Evolutionary conservation across 2,888 invertebrate species (phyloP), one percentile per base, ranked within the genome.

Genomic region (Pycnomerus fuliginosus): DNA sequence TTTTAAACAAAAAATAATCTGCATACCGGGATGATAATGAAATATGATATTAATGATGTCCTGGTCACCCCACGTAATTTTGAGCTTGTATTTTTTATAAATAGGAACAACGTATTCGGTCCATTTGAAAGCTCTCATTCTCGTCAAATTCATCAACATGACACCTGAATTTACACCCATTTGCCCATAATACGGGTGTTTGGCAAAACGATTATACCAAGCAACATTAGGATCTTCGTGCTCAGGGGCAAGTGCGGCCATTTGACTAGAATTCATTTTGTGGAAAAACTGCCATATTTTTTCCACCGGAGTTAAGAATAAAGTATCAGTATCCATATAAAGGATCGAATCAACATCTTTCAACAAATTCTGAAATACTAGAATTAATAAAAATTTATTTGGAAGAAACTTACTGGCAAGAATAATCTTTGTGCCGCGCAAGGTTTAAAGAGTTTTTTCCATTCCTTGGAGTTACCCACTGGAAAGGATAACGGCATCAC

Each of bases 31-130:
- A 75, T 88, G 84, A 69, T 83, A 86, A 70, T 89, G 87, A 66
- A 93, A 91, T 66, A 90, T 86, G 63, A 93, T 90, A 67, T 93
- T 94, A 59, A 93, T 88, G 58, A 93, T 84, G 75, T 96, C 96
- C 75, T 97, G 96, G 73, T 97, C 97, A n/a, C 96, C 96, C 92
- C 93, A 97, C 0, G 92, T 92, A 48, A 96, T 90, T 61, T 88
- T 83, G 8, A 86, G 69, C 65, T 85, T 87, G 74, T 90, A 96
- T 67, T 89, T 84, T 53, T 86, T 80, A 73, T 90, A 88, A 55
- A 93, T 87, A 2, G 90, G 87, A 50, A 87, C 78, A 16, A 95
- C 83, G 67, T 90, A 87, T 47, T 86, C 80, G 44, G 84, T 83
- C 94, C 96, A 96, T 15, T 85, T 79, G 61, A 93, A 90, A 16